Percentiles rank a stretch among this genome's conserved stretches.
These are phyloP conservation scores for Drosophila bocqueti DNA, from an alignment of 1,140 invertebrate species.

Conservation along the genomic window DNA sequence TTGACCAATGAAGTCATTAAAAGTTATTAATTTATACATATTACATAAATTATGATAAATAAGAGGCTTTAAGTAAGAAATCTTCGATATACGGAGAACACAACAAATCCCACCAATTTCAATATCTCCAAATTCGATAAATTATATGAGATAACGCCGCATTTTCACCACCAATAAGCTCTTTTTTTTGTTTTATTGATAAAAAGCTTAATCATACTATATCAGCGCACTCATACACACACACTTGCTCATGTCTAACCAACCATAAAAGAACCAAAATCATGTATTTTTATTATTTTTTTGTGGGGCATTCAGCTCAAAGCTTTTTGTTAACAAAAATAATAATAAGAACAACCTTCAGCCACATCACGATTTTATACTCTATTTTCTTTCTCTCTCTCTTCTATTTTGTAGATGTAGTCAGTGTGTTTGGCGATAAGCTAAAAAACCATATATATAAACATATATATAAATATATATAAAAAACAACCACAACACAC, in stretches of 20 bases:
- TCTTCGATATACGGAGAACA: not conserved
- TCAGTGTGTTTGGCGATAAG: constrained; percentile 92
- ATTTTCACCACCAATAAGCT: constrained; percentile 18
- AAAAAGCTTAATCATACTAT: constrained; percentile 29
- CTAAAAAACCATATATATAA: constrained; percentile 76
- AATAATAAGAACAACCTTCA: constrained; percentile 49
- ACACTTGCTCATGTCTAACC: constrained; percentile 33
- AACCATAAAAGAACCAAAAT: constrained; percentile 38
- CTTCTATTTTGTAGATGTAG: constrained; percentile 90
- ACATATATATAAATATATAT: constrained; percentile 49
- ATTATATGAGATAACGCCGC: constrained; percentile 6
- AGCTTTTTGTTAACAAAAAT: constrained; percentile 39
- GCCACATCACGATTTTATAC: constrained; percentile 65
- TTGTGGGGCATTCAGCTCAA: constrained; percentile 30
- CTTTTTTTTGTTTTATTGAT: constrained; percentile 21
- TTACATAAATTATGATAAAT: not conserved
- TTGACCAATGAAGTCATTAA: not conserved
- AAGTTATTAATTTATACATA: not conserved
- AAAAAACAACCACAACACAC: constrained; percentile 54
- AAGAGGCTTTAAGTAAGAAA: not conserved
- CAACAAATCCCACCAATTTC: not conserved
- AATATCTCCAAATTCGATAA: constrained; percentile 21
- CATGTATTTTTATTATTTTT: constrained; percentile 3
- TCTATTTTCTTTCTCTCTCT: constrained; percentile 83
- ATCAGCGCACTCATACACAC: constrained; percentile 25